Conservation (phyloP, 1,140 invertebrate genomes). For the Drosophila persimilis region DNA sequence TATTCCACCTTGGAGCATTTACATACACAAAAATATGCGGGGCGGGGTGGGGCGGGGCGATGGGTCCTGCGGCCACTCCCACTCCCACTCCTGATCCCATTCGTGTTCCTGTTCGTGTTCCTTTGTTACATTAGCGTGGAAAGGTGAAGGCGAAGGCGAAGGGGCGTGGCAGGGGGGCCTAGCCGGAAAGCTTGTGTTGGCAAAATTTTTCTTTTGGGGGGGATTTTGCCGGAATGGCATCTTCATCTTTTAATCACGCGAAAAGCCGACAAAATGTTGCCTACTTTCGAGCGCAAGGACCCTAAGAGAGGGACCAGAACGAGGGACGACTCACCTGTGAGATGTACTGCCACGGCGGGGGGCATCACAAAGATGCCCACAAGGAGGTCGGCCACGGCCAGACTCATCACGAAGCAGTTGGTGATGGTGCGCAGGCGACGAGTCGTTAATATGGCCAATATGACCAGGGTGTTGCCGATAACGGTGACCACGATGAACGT, state of each 20-base stretch:
- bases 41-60: too few relatives aligned
- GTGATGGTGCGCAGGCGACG: conserved; percentile 95
- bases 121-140: conserved; percentile 24
- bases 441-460: conserved; percentile 95
- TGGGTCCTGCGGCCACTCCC: conserved; percentile 14
- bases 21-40: conserved; percentile 46
- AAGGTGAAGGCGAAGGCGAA: neutral
- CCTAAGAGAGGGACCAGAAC: neutral
- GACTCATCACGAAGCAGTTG: conserved; percentile 96
- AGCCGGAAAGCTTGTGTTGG: conserved; percentile 35
- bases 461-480: conserved; percentile 95
- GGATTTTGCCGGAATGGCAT: conserved; percentile 49
- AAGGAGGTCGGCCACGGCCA: conserved; percentile 95
- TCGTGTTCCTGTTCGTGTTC: conserved; percentile 35
- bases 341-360: conserved; percentile 90
- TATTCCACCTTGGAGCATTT: conserved; percentile 43
- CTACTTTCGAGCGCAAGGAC: conserved; percentile 36
- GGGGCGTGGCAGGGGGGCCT: neutral
- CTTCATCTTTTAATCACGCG: conserved; percentile 51
- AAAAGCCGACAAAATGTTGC: conserved; percentile 33
- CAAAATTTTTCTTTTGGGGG: conserved; percentile 36
- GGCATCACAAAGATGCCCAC: conserved; percentile 98
- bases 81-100: neutral
- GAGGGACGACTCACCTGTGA: conserved; percentile 85
- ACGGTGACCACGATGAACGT: conserved; percentile 87